A percentile compares a stretch with the other conserved stretches of the same genome.
Conservation (phyloP, 2,888 invertebrate genomes). For the Polydrusus cervinus region DNA sequence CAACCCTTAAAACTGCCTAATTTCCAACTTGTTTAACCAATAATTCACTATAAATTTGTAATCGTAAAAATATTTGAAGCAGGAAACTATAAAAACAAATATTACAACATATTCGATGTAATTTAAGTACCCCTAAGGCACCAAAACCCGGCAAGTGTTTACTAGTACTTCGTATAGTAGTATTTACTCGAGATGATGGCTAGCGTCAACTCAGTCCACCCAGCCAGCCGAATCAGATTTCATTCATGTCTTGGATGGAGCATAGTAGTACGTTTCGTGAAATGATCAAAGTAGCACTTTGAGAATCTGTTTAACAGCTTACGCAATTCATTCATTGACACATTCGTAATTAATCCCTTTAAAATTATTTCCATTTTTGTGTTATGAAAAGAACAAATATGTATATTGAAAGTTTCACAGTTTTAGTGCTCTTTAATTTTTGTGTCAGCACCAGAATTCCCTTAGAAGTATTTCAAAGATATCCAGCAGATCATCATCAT, state of each 20-base stretch:
- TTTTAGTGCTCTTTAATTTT: slow-evolving; percentile 61
- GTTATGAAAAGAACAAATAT: slow-evolving; percentile 49
- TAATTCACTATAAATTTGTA: too few species aligned
- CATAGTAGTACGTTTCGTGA: slow-evolving; percentile 67
- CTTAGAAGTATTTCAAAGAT: slow-evolving; percentile 74
- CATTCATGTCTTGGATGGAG: slow-evolving; percentile 65
- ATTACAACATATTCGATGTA: too few species aligned
- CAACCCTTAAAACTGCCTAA: too few species aligned
- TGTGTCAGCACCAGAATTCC: slow-evolving; percentile 69
- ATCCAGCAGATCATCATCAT: slow-evolving; percentile 62
- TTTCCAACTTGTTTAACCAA: too few species aligned
- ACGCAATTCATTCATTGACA: slow-evolving; percentile 64
- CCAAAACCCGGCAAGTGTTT: slow-evolving; percentile 20
- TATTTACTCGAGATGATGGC: slow-evolving; percentile 39
- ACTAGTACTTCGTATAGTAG: slow-evolving; percentile 16
- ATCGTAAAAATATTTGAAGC: too few species aligned
- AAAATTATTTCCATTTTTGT: slow-evolving; percentile 30
- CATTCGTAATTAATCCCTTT: slow-evolving; percentile 40
- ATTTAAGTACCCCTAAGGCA: background rate
- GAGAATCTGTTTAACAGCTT: slow-evolving; percentile 60
- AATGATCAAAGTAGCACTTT: slow-evolving; percentile 65
- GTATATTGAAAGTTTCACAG: slow-evolving; percentile 60
- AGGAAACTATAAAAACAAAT: background rate
- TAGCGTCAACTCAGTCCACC: slow-evolving; percentile 53
- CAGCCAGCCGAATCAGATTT: slow-evolving; percentile 60